Conservation (phyloP, 2,113 vertebrate species). For the Cyanoramphus novaezelandiae region DNA sequence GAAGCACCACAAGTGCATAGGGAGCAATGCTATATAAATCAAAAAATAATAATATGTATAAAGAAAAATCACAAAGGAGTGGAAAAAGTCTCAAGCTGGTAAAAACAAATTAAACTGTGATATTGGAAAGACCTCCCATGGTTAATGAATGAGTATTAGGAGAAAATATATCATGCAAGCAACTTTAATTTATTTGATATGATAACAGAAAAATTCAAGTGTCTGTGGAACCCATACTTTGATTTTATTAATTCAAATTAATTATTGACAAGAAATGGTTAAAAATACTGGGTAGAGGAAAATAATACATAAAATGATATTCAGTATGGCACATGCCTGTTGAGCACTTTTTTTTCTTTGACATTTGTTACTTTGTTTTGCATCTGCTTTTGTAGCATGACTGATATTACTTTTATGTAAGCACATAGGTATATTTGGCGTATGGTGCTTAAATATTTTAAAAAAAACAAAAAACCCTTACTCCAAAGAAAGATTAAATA, state of each 20-base stretch:
- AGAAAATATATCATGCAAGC: background rate
- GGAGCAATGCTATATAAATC: background rate
- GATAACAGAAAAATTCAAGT: background rate
- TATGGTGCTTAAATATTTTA: background rate
- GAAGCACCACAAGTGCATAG: background rate
- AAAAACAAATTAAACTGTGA: constrained; percentile 46
- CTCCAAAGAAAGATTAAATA: background rate
- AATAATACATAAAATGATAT: background rate
- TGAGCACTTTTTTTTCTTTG: background rate
- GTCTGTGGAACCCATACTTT: background rate
- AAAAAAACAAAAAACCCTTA: background rate
- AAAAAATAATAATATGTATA: constrained; percentile 52
- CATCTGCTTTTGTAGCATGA: background rate
- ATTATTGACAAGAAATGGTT: background rate
- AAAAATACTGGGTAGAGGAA: background rate
- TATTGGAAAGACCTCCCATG: constrained; percentile 41
- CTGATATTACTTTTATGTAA: background rate
- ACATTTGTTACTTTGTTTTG: background rate
- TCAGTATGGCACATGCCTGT: background rate
- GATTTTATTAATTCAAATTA: background rate
- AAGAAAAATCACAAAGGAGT: constrained; percentile 39
- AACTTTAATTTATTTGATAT: background rate
- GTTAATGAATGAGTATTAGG: constrained; percentile 33
- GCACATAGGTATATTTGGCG: background rate
- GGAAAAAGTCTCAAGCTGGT: constrained; percentile 41